Base-by-base conservation (phyloP, 2,797 vertebrate species). In the Epinephelus awoara region DNA sequence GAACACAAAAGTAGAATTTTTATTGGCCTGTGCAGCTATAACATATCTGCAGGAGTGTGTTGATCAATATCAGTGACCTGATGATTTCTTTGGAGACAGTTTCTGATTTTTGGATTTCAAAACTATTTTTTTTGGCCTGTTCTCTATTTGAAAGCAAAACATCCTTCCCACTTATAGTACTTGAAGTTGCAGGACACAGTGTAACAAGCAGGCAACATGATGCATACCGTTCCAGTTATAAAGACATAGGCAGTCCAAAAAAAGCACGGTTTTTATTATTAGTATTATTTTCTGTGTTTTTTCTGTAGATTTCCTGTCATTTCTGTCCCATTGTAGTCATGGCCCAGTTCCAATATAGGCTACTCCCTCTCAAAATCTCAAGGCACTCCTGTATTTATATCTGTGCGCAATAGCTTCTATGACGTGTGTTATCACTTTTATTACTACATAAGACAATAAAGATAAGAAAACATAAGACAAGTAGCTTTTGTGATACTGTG, bases 101-200 rank as follows among this genome's bases (percentile, higher is more conserved):
- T 49, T 10, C 17, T 57, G 2, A 13, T 17, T 34, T n/a, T 27
- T 17, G 1, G n/a, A 40, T 67, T 61, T 66, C 12, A 25, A 46
- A 63, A 56, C 21, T 21, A 13, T 1, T 52, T 76, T 61, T 57
- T 23, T 59, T 72, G 25, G 42, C 59, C n/a, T 3, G 3, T 46
- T 1, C 7, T 29, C 27, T 29, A 29, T 29, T 46, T 47, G 23
- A n/a, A 64, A 65, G 25, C 38, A 50, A 80, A 72, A 59, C 38
- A 52, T 34, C n/a, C 18, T 17, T 63, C 6, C 9, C 13, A 57
- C 46, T 46, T 2, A 9, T 2, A 49, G 13, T 5, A n/a, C 12
- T 54, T 42, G 11, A 34, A 55, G 25, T 13, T 17, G 4, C 18
- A 44, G 52, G 50, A 55, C 38, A 19, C 44, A 67, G 1, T 42